phyloP scores from a whole-genome alignment of 2,113 vertebrate species.

The Himantopus leucocephalus region DNA sequence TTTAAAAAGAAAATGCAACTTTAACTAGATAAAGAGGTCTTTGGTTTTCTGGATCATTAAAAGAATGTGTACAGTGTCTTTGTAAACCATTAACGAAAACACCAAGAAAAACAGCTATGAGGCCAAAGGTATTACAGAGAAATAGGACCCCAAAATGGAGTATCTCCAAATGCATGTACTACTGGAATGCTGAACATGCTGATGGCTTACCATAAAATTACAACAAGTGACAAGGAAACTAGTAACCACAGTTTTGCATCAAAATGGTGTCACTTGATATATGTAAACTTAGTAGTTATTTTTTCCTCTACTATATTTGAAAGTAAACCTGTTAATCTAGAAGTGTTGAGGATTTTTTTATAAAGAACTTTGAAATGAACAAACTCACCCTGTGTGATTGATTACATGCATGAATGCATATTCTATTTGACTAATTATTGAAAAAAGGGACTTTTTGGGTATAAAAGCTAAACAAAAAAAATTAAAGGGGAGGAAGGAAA shows the following conservation, averaged over 20 bases:
- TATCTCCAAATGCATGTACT: background rate
- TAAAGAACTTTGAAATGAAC: background rate
- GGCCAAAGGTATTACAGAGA: background rate
- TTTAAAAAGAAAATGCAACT: background rate
- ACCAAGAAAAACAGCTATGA: background rate
- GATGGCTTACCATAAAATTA: background rate
- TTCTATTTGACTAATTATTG: background rate
- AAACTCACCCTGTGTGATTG: background rate
- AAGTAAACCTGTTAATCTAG: background rate
- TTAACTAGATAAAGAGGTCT: background rate
- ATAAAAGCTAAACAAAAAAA: background rate
- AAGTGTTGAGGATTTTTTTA: background rate
- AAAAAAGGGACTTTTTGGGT: rapidly evolving
- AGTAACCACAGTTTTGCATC: background rate
- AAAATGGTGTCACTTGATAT: background rate
- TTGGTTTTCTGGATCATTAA: background rate
- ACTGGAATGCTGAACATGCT: background rate
- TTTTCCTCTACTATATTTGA: background rate
- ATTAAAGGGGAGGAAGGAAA: rapidly evolving
- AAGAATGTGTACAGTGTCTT: background rate
- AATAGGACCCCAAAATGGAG: background rate
- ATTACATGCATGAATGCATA: background rate
- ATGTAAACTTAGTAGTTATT: background rate
- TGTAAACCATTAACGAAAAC: background rate
- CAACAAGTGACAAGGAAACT: background rate